Evolutionary conservation across 2,888 invertebrate species (phyloP).

Genomic region (Volucella bombylans): DNA sequence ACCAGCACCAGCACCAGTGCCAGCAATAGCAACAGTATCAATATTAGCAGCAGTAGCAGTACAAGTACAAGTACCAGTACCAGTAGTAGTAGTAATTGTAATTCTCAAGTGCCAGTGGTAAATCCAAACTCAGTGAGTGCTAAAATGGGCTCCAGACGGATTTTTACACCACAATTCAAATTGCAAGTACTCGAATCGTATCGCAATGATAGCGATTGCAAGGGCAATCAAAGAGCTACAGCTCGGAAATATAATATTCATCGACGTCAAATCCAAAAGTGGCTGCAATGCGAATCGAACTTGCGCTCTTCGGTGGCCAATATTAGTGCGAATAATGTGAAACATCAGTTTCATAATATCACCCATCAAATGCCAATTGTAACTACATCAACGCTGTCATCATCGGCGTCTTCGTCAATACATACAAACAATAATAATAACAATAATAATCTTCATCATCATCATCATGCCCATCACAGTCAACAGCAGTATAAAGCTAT

Average conservation of each 20-base stretch:
- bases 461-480: conserved; percentile 71
- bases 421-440: conserved; percentile 68
- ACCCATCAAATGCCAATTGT: conserved; percentile 75
- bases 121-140: conserved; percentile 76
- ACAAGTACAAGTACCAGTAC: conserved; percentile 47
- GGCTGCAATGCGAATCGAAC: conserved; percentile 92
- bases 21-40: conserved; percentile 23
- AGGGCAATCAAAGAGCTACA: conserved; percentile 94
- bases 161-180: conserved; percentile 94
- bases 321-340: conserved; percentile 79
- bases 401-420: conserved; percentile 69
- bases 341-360: conserved; percentile 80
- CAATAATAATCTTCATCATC: conserved; percentile 59
- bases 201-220: conserved; percentile 92
- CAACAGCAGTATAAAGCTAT: conserved; percentile 70
- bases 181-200: conserved; percentile 94
- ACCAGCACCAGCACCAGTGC: no score
- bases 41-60: conserved; percentile 72
- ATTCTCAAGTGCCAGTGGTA: conserved; percentile 73
- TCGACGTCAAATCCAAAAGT: conserved; percentile 94
- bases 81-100: conserved; percentile 49
- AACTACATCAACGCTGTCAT: conserved; percentile 64
- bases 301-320: conserved; percentile 88
- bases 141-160: conserved; percentile 91
- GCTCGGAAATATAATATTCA: conserved; percentile 95